Evolutionary conservation across 2,113 vertebrate species (phyloP).

Genomic region (Rallus limicola): DNA sequence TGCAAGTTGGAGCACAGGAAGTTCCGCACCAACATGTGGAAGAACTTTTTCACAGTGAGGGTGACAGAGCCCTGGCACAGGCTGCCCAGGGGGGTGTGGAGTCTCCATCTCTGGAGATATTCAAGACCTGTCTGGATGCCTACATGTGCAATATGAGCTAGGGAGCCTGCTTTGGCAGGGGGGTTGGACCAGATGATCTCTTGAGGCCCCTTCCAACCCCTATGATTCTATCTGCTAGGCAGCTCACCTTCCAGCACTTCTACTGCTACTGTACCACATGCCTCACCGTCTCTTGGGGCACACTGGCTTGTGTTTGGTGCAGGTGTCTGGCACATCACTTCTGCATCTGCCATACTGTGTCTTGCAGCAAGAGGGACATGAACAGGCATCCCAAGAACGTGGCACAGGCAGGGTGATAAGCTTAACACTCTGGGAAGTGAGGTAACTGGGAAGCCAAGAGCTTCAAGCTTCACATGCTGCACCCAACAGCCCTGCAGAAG

Average conservation of each 20-base stretch:
- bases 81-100: too few species aligned
- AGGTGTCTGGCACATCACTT: background rate
- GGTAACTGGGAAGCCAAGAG: background rate
- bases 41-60: too few species aligned
- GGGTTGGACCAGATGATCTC: too few species aligned
- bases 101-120: too few species aligned
- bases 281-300: accelerated
- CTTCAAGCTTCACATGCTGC: accelerated
- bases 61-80: too few species aligned
- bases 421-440: background rate
- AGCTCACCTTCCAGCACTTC: background rate
- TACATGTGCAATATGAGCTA: too few species aligned
- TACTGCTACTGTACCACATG: background rate
- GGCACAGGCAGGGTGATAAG: background rate
- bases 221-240: background rate
- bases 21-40: too few species aligned
- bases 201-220: too few species aligned
- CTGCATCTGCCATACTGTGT: background rate
- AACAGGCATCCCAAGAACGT: background rate
- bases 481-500: background rate
- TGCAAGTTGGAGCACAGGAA: too few species aligned
- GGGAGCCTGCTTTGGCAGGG: too few species aligned
- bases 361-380: background rate
- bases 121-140: too few species aligned
- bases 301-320: accelerated